A percentile compares a stretch with the other conserved stretches of the same genome.
phyloP scores from a whole-genome alignment of 1,140 invertebrate genomes.

The Sarcophaga peregrina region DNA sequence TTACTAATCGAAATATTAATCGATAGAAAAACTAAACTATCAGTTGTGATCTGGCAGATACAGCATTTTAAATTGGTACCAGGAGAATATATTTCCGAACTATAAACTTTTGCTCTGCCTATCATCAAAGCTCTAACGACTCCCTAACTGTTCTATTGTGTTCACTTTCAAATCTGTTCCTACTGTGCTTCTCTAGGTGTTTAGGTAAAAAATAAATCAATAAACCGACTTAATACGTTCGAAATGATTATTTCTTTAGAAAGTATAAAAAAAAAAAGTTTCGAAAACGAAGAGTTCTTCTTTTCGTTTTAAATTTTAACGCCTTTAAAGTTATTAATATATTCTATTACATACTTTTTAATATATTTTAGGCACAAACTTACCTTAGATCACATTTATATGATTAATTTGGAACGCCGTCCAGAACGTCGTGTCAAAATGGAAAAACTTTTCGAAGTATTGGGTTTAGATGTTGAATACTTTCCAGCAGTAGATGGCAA shows the following conservation, averaged over 20 bases:
- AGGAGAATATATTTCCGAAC: no score
- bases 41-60: no score
- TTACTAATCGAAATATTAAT: no score
- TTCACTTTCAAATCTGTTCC: no score
- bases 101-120: no score
- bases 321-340: background rate
- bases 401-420: slow-evolving; percentile 91
- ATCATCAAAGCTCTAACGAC: no score
- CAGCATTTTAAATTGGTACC: no score
- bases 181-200: no score
- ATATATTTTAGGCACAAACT: slow-evolving; percentile 67
- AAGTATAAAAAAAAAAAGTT: background rate
- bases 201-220: no score
- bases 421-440: slow-evolving; percentile 83
- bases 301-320: background rate
- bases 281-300: background rate
- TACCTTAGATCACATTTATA: slow-evolving; percentile 81
- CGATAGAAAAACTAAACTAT: no score
- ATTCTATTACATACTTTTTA: background rate
- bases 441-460: slow-evolving; percentile 79
- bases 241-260: background rate
- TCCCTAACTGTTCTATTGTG: no score
- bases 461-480: slow-evolving; percentile 81
- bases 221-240: background rate
- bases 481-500: slow-evolving; percentile 91